Conservation (phyloP, 2,888 invertebrate species). For the Acrobasis consociella region DNA sequence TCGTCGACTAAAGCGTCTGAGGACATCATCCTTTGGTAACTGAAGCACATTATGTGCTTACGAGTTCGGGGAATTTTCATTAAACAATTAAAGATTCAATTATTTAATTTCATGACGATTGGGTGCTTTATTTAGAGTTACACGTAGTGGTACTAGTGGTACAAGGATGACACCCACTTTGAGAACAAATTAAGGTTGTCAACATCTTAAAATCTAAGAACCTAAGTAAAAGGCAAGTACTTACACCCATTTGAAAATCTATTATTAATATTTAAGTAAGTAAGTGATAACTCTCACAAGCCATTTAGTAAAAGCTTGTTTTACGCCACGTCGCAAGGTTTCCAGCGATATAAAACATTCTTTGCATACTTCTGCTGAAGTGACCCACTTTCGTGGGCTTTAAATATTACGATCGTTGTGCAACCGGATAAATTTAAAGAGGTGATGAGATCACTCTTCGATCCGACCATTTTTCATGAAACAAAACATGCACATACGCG, state of each 20-base stretch:
- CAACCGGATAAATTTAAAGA: constrained; percentile 8
- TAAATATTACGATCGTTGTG: constrained; percentile 13
- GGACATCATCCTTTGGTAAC: no score
- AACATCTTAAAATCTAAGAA: no score
- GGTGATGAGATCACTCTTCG: no score
- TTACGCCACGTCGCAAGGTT: neutral
- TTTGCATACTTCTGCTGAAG: constrained; percentile 28
- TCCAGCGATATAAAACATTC: constrained; percentile 21
- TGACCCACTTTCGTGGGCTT: constrained; percentile 24
- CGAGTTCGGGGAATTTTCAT: neutral
- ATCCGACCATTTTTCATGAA: neutral
- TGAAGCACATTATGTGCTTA: neutral
- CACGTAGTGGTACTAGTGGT: neutral
- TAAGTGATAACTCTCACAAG: neutral
- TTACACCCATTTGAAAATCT: neutral
- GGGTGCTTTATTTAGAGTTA: neutral
- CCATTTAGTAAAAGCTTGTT: neutral
- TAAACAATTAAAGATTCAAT: neutral
- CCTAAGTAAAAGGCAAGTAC: no score
- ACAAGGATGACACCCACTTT: neutral
- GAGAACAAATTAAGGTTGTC: neutral
- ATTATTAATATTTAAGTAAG: neutral
- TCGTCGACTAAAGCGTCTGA: no score
- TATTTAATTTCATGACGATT: neutral
- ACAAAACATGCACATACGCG: neutral